Evolutionary conservation across 2,113 vertebrate genomes (phyloP).

Genomic region (Kryptolebias marmoratus): DNA sequence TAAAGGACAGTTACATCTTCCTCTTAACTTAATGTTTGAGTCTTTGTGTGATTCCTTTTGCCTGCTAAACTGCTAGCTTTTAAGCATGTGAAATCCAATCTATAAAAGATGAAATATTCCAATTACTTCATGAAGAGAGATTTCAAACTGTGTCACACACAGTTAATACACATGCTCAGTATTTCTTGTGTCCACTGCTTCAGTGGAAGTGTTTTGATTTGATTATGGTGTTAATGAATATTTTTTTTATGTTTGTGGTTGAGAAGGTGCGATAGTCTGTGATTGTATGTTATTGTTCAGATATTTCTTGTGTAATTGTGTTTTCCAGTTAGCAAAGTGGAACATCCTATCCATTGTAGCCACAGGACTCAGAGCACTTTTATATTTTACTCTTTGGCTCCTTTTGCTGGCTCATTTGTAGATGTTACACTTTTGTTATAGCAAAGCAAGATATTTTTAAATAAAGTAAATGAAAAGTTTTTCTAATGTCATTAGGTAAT

Average conservation of each 20-base stretch:
- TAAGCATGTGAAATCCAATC: conserved; percentile 30
- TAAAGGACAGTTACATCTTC: conserved; percentile 26
- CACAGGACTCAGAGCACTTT: background rate
- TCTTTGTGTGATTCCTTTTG: conserved; percentile 31
- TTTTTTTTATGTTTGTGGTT: background rate
- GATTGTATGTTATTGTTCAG: conserved; percentile 16
- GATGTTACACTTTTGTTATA: conserved; percentile 2
- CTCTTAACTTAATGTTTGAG: conserved; percentile 19
- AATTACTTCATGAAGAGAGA: conserved; percentile 51
- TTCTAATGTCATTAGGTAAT: conserved; percentile 5
- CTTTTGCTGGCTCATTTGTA: background rate
- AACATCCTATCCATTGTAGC: conserved; percentile 4
- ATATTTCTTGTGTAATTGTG: conserved; percentile 24
- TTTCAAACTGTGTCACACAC: conserved; percentile 12
- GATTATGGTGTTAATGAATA: too few species aligned
- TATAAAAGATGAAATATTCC: conserved; percentile 42
- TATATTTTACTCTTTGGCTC: background rate
- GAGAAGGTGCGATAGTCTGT: conserved; percentile 21
- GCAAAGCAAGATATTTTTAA: background rate
- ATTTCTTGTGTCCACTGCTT: background rate
- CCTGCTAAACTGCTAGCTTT: conserved; percentile 29
- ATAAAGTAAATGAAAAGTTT: background rate
- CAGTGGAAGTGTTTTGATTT: conserved; percentile 21
- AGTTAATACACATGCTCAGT: conserved; percentile 20
- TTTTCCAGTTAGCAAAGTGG: conserved; percentile 30